Conservation (phyloP, 1,140 invertebrate genomes). For the Aphis gossypii region DNA sequence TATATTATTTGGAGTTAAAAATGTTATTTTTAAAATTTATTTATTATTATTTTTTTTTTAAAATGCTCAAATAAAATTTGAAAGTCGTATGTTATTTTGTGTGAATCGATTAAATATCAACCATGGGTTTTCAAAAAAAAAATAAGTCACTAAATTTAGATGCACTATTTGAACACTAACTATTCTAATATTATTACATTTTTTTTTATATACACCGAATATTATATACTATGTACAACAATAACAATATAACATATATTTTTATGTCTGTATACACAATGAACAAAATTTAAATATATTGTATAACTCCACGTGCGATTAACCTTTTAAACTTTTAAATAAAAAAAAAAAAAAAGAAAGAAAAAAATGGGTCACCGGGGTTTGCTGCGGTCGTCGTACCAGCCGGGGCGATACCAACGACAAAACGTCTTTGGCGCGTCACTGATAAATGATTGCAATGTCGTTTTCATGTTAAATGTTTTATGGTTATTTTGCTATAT, state of each 20-base stretch:
- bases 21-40: background rate
- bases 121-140: background rate
- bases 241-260: constrained; percentile 4
- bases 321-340: constrained; percentile 17
- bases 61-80: background rate
- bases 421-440: background rate
- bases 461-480: constrained; percentile 48
- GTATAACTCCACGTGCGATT: constrained; percentile 17
- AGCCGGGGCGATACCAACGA: constrained; percentile 21
- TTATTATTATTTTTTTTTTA: background rate
- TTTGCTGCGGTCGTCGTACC: constrained; percentile 32
- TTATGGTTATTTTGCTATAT: constrained; percentile 32
- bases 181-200: background rate
- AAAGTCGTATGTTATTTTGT: background rate
- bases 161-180: background rate
- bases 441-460: constrained; percentile 28
- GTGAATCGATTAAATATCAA: background rate
- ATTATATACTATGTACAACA: background rate
- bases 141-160: background rate
- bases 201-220: background rate
- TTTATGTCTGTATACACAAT: background rate
- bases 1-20: background rate
- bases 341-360: background rate
- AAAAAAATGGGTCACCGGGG: background rate
- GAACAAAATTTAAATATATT: background rate